Evolutionary conservation across 2,113 vertebrate species (phyloP).

Genomic region (Dendropsophus ebraccatus): DNA sequence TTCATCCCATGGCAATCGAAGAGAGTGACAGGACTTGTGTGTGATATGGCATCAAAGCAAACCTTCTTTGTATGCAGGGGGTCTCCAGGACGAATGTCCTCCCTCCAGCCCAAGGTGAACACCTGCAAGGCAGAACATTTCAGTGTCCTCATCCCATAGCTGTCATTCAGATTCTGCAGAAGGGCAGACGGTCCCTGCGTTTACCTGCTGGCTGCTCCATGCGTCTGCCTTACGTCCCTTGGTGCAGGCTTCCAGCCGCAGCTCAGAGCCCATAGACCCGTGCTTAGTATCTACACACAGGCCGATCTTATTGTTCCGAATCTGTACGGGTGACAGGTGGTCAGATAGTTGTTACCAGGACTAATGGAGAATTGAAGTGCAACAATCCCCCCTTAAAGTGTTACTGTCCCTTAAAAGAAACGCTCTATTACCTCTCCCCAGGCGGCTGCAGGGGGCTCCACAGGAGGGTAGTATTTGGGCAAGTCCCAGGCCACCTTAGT

Average conservation of each 20-base stretch:
- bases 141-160: background rate
- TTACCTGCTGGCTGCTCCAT: conserved; percentile 92
- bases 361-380: background rate
- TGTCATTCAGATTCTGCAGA: background rate
- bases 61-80: conserved; percentile 94
- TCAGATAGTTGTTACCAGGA: background rate
- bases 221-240: conserved; percentile 82
- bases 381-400: too few species aligned
- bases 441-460: conserved; percentile 91
- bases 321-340: conserved; percentile 68
- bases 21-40: conserved; percentile 90
- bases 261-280: conserved; percentile 82
- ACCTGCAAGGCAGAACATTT: conserved; percentile 76
- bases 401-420: too few species aligned
- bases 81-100: conserved; percentile 93
- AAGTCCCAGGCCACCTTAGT: conserved; percentile 94
- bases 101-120: conserved; percentile 95
- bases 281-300: conserved; percentile 91
- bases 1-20: conserved; percentile 98
- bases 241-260: conserved; percentile 86
- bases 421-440: conserved; percentile 88
- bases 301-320: conserved; percentile 81
- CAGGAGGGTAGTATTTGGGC: conserved; percentile 91
- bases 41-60: conserved; percentile 92
- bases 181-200: background rate